Evolutionary conservation across 1,140 invertebrate genomes (phyloP), one percentile per base, ranked within the genome.

Genomic region (Lineus longissimus): DNA sequence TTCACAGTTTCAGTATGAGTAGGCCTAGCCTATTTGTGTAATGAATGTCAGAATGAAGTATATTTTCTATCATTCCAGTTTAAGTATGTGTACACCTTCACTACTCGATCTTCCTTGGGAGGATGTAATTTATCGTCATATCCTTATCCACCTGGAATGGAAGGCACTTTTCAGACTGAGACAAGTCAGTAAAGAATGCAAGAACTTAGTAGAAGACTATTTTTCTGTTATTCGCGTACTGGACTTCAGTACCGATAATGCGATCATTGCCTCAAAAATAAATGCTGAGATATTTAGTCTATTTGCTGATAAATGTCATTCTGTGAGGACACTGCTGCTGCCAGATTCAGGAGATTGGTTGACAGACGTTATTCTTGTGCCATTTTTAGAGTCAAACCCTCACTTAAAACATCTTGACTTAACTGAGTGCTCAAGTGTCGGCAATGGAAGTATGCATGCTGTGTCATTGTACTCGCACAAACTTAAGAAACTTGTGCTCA

Each of bases 331-430:
- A 29, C 30, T 82, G 15, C 71, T 72, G 33, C 59, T 82, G 7
- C 58, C 70, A n/a, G 75, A 76, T 66, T 74, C 76, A 19, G 78
- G 78, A 60, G 71, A 73, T 31, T 81, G 78, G 78, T 58, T 82
- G n/a, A 62, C 67, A 22, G 74, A 75, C 69, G 64, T 59, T 7
- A n/a, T 67, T n/a, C 59, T 82, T 2, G 61, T 74, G 29, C 67
- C 73, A 23, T 70, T 82, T 15, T 63, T 82, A 9, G 55, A 67
- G 15, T 66, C 59, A 9, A 80, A 79, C 66, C 57, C 58, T 11
- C 65, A 65, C 33, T 65, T 81, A 23, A 30, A 70, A 19, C 65
- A 62, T 47, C 51, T 81, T 22, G 75, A 81, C 59, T 68, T 80
- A 15, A 74, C 74, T 6, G 69, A 70, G 30, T 81, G 79, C 68